Evolutionary conservation across 1,140 invertebrate species (phyloP), one percentile per base, ranked within the genome.

Genomic region (Macrotrachela quadricornifera): DNA sequence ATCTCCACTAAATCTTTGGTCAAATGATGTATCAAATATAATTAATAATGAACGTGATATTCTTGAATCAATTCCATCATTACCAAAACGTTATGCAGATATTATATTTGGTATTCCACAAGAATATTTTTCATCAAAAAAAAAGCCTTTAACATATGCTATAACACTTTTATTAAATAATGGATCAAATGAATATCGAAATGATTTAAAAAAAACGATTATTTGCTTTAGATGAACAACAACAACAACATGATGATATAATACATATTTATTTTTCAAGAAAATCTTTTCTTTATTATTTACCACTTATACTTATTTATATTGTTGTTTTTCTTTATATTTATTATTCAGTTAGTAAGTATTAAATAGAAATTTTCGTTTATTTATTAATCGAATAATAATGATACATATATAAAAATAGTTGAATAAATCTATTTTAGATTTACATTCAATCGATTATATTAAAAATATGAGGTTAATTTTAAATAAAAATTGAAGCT

Each of bases 1-100:
- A 0, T 92, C 87, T 3, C 88, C 90, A 0, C 85, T 85, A 0
- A 90, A 88, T 70, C 73, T 94, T 30, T 94, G 88, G 88, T 77
- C 81, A 55, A 79, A 82, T 63, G 83, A 85, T 66, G 69, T 58
- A 12, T 57, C 61, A 15, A 62, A 48, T 65, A 67, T 57, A 58
- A 54, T 46, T 42, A 42, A 17, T 16, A 50, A 39, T 42, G 46
- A 37, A 53, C 46, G 44, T 17, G 43, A 45, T 37, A 43, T n/a
- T 46, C 46, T 11, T 46, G 38, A 37, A 53, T 46, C 30, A 21
- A 14, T 13, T 36, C 16, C 14, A 10, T 38, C 10, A 53, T 14
- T 17, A 10, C 2, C 21, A 45, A 36, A 46, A 52, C 14, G 4
- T 39, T 14, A 36, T 45, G n/a, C 16, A 41, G 16, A 37, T 36